These are phyloP conservation scores for Bombus vancouverensis DNA, from an alignment of 1,140 invertebrate species.

Conservation along the genomic window DNA sequence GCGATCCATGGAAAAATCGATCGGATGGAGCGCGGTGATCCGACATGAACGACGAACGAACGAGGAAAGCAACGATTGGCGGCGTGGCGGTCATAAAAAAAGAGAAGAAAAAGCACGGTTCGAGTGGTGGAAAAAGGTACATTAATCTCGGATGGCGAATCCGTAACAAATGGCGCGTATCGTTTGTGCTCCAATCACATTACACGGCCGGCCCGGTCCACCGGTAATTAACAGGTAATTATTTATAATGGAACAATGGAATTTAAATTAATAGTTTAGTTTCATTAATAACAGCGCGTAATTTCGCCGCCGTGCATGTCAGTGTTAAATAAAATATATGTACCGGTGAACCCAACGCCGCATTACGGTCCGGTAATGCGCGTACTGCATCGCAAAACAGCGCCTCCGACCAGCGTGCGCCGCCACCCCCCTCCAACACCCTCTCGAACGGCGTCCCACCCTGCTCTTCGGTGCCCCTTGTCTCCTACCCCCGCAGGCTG, in stretches of 20 bases:
- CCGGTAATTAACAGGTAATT: slow-evolving; percentile 81
- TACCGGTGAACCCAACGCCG: slow-evolving; percentile 74
- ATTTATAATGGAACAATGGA: slow-evolving; percentile 83
- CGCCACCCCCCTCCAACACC: slow-evolving; percentile 16
- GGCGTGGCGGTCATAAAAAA: not conserved
- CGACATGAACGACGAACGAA: not conserved
- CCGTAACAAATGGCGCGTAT: slow-evolving; percentile 55
- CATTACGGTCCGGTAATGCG: slow-evolving; percentile 79
- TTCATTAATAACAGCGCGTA: slow-evolving; percentile 81
- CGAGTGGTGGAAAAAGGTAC: slow-evolving; percentile 33
- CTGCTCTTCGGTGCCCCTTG: slow-evolving; percentile 13
- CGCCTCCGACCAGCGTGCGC: slow-evolving; percentile 52
- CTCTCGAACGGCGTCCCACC: slow-evolving; percentile 8
- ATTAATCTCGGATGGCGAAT: slow-evolving; percentile 45
- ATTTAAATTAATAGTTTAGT: slow-evolving; percentile 83
- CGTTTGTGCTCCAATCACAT: slow-evolving; percentile 68
- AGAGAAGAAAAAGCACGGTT: slow-evolving; percentile 36
- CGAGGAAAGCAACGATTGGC: not conserved
- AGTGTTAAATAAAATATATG: slow-evolving; percentile 82
- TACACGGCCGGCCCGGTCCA: slow-evolving; percentile 57
- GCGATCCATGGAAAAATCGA: not conserved
- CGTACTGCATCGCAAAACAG: slow-evolving; percentile 78
- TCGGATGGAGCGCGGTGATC: not conserved
- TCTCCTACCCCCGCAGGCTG: slow-evolving; percentile 6
- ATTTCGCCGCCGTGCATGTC: slow-evolving; percentile 76